Base-by-base conservation (phyloP, 1,140 invertebrate genomes). In the Oreohelix idahoensis region DNA sequence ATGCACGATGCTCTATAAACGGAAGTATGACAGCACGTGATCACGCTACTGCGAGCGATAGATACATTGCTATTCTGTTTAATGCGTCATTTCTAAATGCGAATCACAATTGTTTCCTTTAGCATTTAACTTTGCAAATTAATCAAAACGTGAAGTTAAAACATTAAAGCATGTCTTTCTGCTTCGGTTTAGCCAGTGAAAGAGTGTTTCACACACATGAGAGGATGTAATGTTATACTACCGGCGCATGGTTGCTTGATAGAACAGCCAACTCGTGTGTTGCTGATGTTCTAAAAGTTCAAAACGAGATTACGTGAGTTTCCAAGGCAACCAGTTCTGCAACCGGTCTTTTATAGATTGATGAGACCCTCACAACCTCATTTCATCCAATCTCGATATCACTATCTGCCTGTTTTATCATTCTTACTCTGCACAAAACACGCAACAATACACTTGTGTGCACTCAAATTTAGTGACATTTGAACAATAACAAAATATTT, bases 1-100 rank as follows among this genome's bases (percentile, higher is more conserved):
- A 81, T 81, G 79, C 79, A 81, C 79, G 79, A 81, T 81, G 79
- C 79, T 49, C 36, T 81, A 66, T 70, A 81, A 81, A 81, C 79
- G 79, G 79, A 81, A 81, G 66, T 81, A 71, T 5, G 20, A 81
- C 8, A 70, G 29, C 79, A 81, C 79, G 79, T 81, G 79, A 81
- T 81, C 79, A 81, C 79, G 79, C 79, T 81, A 66, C 79, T 45
- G 79, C 66, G 71, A 53, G 53, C 79, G 79, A 81, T 71, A 81
- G 79, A 81, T 70, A 81, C 63, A 81, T 79, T 69, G 77, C 38
- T 36, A 29, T 79, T 79, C 77, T 32, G 36, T 79, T 79, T 69
- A 66, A 20, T 39, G 42, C 38, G 4, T 69, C 29, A 38, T 5
- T 26, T 23, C 13, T 5, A n/a, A 8, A 20, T 42, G 42, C 11